phyloP scores from a whole-genome alignment of 1,140 invertebrate genomes.

The Heliothis subflexa region DNA sequence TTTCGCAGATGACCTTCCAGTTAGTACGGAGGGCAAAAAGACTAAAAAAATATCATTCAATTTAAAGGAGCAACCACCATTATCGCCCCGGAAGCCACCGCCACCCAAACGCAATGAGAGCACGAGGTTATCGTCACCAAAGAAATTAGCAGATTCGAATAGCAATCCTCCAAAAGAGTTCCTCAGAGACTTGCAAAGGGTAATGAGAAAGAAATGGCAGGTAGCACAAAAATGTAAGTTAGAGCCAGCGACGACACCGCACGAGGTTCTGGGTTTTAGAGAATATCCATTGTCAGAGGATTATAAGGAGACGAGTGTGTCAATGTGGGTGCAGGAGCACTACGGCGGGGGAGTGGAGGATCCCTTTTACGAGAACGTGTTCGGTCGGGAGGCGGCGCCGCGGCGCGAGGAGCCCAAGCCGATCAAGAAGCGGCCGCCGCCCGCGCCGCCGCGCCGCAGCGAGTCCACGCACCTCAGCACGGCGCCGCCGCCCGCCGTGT shows the following conservation, averaged over 20 bases:
- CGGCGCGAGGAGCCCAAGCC: constrained; percentile 73
- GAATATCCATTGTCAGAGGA: constrained; percentile 90
- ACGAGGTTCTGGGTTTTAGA: constrained; percentile 96
- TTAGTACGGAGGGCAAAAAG: constrained; percentile 67
- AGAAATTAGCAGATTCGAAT: constrained; percentile 90
- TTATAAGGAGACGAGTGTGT: constrained; percentile 93
- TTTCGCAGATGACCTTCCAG: constrained; percentile 75
- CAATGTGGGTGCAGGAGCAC: constrained; percentile 96
- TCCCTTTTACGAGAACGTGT: constrained; percentile 79
- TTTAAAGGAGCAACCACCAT: constrained; percentile 68
- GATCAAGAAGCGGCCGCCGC: constrained; percentile 77
- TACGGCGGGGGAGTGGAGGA: constrained; percentile 87
- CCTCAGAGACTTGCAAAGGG: constrained; percentile 94
- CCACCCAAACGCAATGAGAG: constrained; percentile 91
- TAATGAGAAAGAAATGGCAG: constrained; percentile 98
- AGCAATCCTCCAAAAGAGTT: constrained; percentile 94
- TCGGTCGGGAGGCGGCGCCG: constrained; percentile 61
- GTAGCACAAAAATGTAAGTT: constrained; percentile 96
- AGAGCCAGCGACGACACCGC: constrained; percentile 93
- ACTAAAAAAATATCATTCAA: constrained; percentile 78
- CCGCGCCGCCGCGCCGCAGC: constrained; percentile 77
- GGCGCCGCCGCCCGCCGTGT: constrained; percentile 55
- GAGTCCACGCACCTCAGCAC: constrained; percentile 77
- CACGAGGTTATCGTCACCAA: constrained; percentile 90
- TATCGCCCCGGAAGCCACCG: constrained; percentile 85